A percentile compares a stretch with the other conserved stretches of the same genome.
phyloP scores from a whole-genome alignment of 1,140 invertebrate species.

The Onthophagus taurus region DNA sequence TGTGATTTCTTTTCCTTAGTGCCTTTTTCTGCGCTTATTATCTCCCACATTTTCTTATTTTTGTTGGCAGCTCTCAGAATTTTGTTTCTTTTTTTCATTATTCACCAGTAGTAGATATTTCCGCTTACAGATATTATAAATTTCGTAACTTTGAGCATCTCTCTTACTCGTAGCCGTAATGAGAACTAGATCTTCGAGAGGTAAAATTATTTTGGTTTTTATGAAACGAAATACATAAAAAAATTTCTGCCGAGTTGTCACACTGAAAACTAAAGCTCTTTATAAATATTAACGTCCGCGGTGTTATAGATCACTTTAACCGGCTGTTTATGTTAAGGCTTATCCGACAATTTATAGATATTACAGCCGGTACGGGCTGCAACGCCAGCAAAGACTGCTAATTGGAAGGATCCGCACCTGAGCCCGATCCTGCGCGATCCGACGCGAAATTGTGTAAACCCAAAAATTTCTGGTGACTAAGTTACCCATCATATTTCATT shows the following conservation, averaged over 20 bases:
- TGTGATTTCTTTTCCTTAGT: no score
- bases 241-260: no score
- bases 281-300: slow-evolving; percentile 29
- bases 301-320: slow-evolving; percentile 32
- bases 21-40: no score
- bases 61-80: no score
- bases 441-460: slow-evolving; percentile 8
- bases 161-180: no score
- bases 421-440: slow-evolving; percentile 19
- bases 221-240: no score
- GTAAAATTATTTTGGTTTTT: slow-evolving; percentile 14
- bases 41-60: no score
- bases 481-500: no score
- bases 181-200: slow-evolving; percentile 27
- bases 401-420: slow-evolving; percentile 30
- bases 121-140: no score
- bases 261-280: no score
- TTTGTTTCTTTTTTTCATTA: neutral
- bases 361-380: slow-evolving; percentile 28
- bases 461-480: no score
- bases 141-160: no score
- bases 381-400: slow-evolving; percentile 26
- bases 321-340: slow-evolving; percentile 36
- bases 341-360: slow-evolving; percentile 36
- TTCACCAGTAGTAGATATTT: neutral